Percentiles rank a stretch among this genome's conserved stretches.
Conservation (phyloP, 2,888 invertebrate genomes). For the Ypsolopha scabrella region DNA sequence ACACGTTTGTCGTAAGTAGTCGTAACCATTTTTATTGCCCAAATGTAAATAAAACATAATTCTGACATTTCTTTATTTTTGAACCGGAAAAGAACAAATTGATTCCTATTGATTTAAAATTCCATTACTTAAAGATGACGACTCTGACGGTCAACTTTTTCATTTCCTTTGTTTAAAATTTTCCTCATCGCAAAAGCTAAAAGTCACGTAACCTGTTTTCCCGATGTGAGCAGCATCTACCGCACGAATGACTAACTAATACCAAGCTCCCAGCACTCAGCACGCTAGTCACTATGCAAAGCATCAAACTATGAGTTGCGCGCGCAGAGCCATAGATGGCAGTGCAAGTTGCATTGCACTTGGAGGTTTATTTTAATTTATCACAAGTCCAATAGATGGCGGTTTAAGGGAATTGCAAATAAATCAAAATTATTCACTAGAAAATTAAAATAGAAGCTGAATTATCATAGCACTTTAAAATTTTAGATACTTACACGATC, state of each 20-base stretch:
- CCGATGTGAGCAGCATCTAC: constrained; percentile 24
- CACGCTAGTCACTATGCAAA: background rate
- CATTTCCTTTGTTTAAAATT: too few species aligned
- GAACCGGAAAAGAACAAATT: too few species aligned
- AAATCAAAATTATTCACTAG: too few species aligned
- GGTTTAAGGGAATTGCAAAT: constrained; percentile 7
- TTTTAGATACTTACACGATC: too few species aligned
- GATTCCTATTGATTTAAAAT: too few species aligned
- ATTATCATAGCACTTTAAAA: too few species aligned
- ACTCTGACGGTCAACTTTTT: too few species aligned
- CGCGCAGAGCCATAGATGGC: constrained; percentile 50
- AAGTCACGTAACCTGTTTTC: constrained; percentile 4
- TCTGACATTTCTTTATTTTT: constrained; percentile 17
- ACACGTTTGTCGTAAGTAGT: constrained; percentile 31
- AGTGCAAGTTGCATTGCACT: constrained; percentile 17
- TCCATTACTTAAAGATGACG: too few species aligned
- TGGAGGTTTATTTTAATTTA: constrained; percentile 25
- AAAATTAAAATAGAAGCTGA: too few species aligned
- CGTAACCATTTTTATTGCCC: constrained; percentile 64
- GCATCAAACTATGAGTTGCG: constrained; percentile 20
- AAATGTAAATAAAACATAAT: constrained; percentile 62
- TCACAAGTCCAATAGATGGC: constrained; percentile 39
- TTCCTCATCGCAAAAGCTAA: too few species aligned
- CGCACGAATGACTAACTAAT: constrained; percentile 17
- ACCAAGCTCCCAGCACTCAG: background rate